Evolutionary conservation across 2,888 invertebrate genomes (phyloP), one percentile per base, ranked within the genome.

Genomic region (Arrhopalites spinosus): DNA sequence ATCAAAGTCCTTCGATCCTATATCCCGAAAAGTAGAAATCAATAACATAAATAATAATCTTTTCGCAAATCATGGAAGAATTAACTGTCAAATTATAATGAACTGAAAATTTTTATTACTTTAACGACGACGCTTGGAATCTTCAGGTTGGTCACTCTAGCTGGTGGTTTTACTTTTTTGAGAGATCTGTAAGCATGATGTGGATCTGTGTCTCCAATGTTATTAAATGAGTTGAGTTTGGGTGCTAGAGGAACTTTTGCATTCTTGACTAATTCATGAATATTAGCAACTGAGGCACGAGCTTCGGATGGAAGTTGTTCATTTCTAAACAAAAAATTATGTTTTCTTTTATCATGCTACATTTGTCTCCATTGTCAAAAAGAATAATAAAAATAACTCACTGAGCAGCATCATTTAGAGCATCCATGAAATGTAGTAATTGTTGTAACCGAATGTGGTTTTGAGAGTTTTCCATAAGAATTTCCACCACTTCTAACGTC

Each of bases 401-500:
- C 77, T 45, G 50, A 1, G 64, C 45, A n/a, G 70, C 69, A 50
- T 67, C 72, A 20, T 53, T 25, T n/a, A 81, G 61, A 20, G 79
- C 79, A 61, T 78, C 78, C 29, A 76, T 67, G n/a, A 81, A 78
- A 64, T 79, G 77, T 15, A 71, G 53, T 1, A 78, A 23, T 17
- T 77, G 76, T 45, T 72, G 75, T n/a, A 82, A 53, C 1, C 69
- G 29, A 1, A 47, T n/a, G n/a, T 68, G 53, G 61, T 81, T 82
- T 29, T 77, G 76, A 20, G 69, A 61, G 56, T 77, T 71, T 43
- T 77, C 61, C 17, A 73, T 68, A n/a, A 82, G 72, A 13, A 75
- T 45, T 45, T 71, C 69, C 36, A 82, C 72, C 15, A 82, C 78
- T 67, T 80, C 77, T 45, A 82, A 66, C 15, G 77, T 77, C 2